Evolutionary conservation across 2,888 invertebrate genomes (phyloP), one percentile per base, ranked within the genome.

Genomic region (Melieria picta): DNA sequence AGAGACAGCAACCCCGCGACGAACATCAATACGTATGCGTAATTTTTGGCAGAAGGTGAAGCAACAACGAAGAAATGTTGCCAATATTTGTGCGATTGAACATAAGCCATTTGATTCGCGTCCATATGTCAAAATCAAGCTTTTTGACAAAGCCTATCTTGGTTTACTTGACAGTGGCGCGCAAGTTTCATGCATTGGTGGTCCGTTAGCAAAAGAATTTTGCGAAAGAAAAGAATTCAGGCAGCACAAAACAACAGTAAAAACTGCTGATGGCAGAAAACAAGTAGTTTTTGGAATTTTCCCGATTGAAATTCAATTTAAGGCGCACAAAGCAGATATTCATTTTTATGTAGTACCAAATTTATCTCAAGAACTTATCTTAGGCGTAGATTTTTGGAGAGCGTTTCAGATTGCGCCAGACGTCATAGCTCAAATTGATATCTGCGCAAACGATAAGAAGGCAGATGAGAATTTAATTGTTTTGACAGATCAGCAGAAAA

Each of bases 81-180:
- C 58, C 3, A 30, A 13, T n/a, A 13, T 58, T n/a, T 16, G 47
- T 13, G 43, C 71, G 5, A 30, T 71, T 47, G 46, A 60, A n/a
- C 46, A 60, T 55, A 65, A 50, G 1, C 47, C 13, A 5, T 5
- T 10, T 10, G 73, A 75, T 64, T 56, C 73, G 10, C 50, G 71
- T n/a, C 75, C 73, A 7, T 75, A 72, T 58, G 58, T 69, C 5
- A 69, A 71, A 11, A 69, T 75, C 1, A 48, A 50, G 5, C 9
- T 75, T 7, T 68, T 73, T 6, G 62, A 58, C 9, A 63, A 63
- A 55, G 58, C 68, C 3, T 5, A 47, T 45, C 42, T 75, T 4
- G 72, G 60, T 16, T 43, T 75, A 9, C 60, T 75, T 16, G 72
- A 71, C 46, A 69, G 72, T 7, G 74, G 73, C 9, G 72, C 73